Base-by-base conservation (phyloP, 2,888 invertebrate species). In the Hyposoter didymator region DNA sequence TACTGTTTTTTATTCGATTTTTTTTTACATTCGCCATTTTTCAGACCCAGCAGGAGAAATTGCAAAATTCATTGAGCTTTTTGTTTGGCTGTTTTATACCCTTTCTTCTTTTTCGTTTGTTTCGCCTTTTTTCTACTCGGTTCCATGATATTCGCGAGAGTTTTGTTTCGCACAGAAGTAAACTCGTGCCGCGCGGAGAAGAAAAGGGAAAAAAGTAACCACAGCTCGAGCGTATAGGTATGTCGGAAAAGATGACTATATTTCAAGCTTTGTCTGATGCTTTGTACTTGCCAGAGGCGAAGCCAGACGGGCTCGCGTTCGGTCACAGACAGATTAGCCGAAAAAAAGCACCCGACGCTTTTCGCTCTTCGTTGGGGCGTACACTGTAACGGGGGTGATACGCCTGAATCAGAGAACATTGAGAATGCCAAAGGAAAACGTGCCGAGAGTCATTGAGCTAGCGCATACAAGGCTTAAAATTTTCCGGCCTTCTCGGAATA, bases 181-280 rank as follows among this genome's bases (percentile, higher is more conserved):
- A 78, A 67, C 67, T 28, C 67, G 22, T 39, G 22, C 17, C 76
- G 17, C 76, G 17, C 32, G 8, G 8, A 35, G 66, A 76, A 72
- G 35, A 78, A 39, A 45, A 45, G 74, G 28, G 17, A 47, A 32
- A 62, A 75, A 62, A 45, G 28, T 47, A 28, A 14, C 32, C 69
- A 8, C 67, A 14, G 22, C 22, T 22, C 7, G 22, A 43, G 6
- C 12, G 28, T 69, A 69, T 43, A 28, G 19, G 47, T 43, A 47
- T 28, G 69, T 19, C 75, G 76, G 66, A 22, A 75, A 49, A 66
- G 52, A 49, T 69, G 67, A 85, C 79, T 84, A 88, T 88, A 84
- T 88, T 88, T 87, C 83, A 87, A 86, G 87, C 87, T 88, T 87
- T 88, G 85, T 80, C 85, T 80, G 84, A 80, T 78, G 88, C 87